A percentile compares a stretch with the other conserved stretches of the same genome.
phyloP scores from a whole-genome alignment of 2,113 vertebrate genomes.

The Thunnus maccoyii region DNA sequence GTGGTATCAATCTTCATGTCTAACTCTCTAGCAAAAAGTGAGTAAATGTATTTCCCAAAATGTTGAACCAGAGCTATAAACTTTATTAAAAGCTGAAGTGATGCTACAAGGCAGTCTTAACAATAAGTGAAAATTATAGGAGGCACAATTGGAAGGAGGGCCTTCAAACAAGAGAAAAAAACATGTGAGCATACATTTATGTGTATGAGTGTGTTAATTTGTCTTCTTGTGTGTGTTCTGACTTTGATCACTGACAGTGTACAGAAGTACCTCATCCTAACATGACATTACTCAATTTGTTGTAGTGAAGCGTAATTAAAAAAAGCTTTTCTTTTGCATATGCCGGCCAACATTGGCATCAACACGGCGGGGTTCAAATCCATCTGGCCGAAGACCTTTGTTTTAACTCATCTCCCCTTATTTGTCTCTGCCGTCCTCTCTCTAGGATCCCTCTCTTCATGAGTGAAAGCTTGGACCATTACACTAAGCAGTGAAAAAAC shows the following conservation, averaged over 20 bases:
- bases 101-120: not conserved
- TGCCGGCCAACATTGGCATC: slow-evolving; percentile 34
- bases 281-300: slow-evolving; percentile 52
- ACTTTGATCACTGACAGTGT: slow-evolving; percentile 60
- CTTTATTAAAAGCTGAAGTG: not conserved
- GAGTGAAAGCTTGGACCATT: slow-evolving; percentile 42
- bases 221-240: slow-evolving; percentile 25
- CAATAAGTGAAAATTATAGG: not conserved
- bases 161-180: slow-evolving; percentile 20
- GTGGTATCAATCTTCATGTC: not conserved
- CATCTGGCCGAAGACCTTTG: slow-evolving; percentile 50
- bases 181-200: slow-evolving; percentile 15
- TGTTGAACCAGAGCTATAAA: not conserved
- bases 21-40: not conserved
- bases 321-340: slow-evolving; percentile 48
- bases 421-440: slow-evolving; percentile 1
- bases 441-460: slow-evolving; percentile 33
- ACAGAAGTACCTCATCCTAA: slow-evolving; percentile 27
- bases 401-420: slow-evolving; percentile 38
- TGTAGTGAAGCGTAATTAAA: slow-evolving; percentile 66
- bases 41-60: not conserved
- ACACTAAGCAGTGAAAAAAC: slow-evolving; percentile 32
- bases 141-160: not conserved
- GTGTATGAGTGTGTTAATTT: slow-evolving; percentile 48
- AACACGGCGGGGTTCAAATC: slow-evolving; percentile 14